Conservation (phyloP, 2,797 vertebrate species). For the Euphonia xanthogaster region DNA sequence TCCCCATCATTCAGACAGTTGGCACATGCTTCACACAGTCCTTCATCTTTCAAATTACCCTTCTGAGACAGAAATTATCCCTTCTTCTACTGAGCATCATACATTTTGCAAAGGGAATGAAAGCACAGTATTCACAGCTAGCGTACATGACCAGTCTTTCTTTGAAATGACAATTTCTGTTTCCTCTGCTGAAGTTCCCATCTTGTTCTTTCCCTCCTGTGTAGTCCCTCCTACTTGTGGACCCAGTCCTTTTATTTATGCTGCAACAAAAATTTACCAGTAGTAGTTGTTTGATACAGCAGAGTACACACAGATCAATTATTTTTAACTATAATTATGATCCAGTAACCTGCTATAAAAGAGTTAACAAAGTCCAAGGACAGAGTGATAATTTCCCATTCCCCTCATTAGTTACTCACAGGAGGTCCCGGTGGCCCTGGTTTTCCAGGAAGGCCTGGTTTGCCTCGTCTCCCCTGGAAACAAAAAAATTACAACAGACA, state of each 20-base stretch:
- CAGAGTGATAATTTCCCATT: neutral
- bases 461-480: constrained; percentile 90
- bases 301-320: neutral
- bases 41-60: constrained; percentile 73
- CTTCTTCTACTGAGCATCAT: constrained; percentile 59
- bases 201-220: neutral
- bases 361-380: neutral
- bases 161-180: constrained; percentile 39
- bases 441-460: constrained; percentile 81
- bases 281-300: neutral
- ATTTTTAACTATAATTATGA: neutral
- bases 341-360: neutral
- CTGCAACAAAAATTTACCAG: neutral
- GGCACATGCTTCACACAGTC: constrained; percentile 62
- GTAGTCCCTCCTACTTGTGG: neutral
- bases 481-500: constrained; percentile 14
- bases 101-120: constrained; percentile 38
- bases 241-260: neutral
- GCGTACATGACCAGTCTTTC: constrained; percentile 13
- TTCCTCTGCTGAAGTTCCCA: neutral
- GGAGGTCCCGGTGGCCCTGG: constrained; percentile 84
- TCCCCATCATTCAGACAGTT: constrained; percentile 50
- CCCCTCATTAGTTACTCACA: constrained; percentile 77
- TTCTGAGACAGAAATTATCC: constrained; percentile 70
- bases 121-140: constrained; percentile 52